Conservation (phyloP, 2,888 invertebrate genomes). For the Malthinus flaveolus region DNA sequence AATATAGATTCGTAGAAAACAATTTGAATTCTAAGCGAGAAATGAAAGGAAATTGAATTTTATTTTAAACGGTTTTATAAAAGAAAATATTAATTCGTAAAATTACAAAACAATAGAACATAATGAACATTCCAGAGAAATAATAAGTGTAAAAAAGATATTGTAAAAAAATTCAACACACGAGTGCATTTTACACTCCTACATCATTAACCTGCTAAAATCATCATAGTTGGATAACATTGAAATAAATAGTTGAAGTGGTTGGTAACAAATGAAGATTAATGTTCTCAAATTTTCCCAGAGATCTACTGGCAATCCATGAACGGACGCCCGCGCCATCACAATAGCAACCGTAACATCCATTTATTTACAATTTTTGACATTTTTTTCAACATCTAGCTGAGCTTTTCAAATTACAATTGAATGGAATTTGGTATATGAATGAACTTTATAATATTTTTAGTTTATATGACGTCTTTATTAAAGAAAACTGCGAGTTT, state of each 20-base stretch:
- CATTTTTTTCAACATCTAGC: slow-evolving; percentile 46
- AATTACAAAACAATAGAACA: no score
- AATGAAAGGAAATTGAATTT: no score
- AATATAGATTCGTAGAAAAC: no score
- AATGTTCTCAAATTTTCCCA: slow-evolving; percentile 50
- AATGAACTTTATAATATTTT: slow-evolving; percentile 45
- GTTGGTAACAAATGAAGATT: slow-evolving; percentile 55
- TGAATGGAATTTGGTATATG: slow-evolving; percentile 40
- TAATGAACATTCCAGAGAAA: no score
- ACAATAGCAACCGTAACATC: slow-evolving; percentile 32
- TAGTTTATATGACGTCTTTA: slow-evolving; percentile 47
- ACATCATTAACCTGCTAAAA: slow-evolving; percentile 39
- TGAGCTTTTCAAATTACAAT: slow-evolving; percentile 44
- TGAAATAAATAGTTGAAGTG: slow-evolving; percentile 52
- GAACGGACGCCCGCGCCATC: slow-evolving; percentile 31
- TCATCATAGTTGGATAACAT: slow-evolving; percentile 46
- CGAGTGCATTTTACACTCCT: slow-evolving; percentile 5
- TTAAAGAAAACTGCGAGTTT: slow-evolving; percentile 38
- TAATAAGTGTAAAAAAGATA: no score
- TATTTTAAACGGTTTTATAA: no score
- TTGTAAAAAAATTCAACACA: slow-evolving; percentile 11
- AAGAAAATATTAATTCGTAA: no score
- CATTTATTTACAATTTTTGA: slow-evolving; percentile 50
- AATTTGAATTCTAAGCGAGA: no score
- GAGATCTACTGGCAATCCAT: slow-evolving; percentile 35